These are phyloP conservation scores for Montipora efflorescens DNA, from an alignment of 64 coral and sea anemone species.

Conservation along the genomic window DNA sequence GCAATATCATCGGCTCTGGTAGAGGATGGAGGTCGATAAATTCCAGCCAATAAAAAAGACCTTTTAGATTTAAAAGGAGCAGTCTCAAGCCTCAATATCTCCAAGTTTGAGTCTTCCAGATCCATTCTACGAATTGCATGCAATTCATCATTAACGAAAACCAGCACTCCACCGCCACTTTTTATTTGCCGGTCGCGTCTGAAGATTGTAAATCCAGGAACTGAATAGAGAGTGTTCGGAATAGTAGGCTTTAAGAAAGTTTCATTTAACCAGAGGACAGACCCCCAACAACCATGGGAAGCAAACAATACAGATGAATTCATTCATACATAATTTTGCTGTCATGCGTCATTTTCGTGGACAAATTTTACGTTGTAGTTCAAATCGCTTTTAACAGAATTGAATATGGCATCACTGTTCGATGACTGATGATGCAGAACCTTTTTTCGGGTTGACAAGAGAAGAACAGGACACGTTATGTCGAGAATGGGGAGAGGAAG, in stretches of 20 bases:
- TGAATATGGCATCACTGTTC: no score
- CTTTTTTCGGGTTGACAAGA: background rate
- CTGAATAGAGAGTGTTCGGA: background rate
- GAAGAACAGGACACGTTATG: no score
- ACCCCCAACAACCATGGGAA: no score
- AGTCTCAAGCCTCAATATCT: slow-evolving; percentile 48
- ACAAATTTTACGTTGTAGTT: no score
- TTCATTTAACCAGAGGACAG: background rate
- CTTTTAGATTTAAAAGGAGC: slow-evolving; percentile 80
- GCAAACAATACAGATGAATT: no score
- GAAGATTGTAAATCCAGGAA: background rate
- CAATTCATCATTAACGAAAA: slow-evolving; percentile 4
- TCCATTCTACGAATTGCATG: background rate
- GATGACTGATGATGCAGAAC: no score
- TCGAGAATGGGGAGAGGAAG: no score
- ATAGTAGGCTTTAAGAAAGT: slow-evolving; percentile 13
- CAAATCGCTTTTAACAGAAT: no score
- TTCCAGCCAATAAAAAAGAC: slow-evolving; percentile 47
- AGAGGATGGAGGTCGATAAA: slow-evolving; percentile 79
- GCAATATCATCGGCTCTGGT: slow-evolving; percentile 40
- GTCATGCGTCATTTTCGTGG: no score
- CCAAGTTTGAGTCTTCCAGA: slow-evolving; percentile 41
- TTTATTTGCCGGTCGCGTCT: background rate
- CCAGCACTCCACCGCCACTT: background rate
- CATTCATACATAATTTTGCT: no score